phyloP scores from a whole-genome alignment of 2,113 vertebrate genomes.

The Zosterops lateralis region DNA sequence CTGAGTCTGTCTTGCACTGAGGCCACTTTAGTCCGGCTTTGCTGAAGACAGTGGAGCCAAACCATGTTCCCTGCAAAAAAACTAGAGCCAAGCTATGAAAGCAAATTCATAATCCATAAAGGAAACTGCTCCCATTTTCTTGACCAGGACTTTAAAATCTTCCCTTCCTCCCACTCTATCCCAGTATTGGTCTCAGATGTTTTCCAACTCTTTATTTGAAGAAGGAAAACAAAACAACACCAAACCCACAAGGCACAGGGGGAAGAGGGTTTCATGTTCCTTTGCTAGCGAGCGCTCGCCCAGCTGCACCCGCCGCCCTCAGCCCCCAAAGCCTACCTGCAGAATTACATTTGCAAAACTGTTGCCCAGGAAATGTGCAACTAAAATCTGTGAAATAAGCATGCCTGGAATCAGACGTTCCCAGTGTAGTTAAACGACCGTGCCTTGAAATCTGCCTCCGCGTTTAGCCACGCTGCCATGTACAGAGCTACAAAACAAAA shows the following conservation, averaged over 20 bases:
- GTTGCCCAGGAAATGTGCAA: constrained; percentile 48
- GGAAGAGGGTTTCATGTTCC: background rate
- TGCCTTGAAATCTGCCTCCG: constrained; percentile 58
- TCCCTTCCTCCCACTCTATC: background rate
- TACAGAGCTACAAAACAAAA: constrained; percentile 38
- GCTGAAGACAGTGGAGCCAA: background rate
- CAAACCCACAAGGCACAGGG: background rate
- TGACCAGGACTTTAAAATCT: background rate
- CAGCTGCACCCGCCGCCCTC: background rate
- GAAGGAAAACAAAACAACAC: background rate
- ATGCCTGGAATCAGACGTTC: constrained; percentile 48
- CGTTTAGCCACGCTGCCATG: constrained; percentile 50
- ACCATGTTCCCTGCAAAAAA: background rate
- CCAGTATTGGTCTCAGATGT: background rate
- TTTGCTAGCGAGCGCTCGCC: fast-evolving
- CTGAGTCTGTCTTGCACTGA: background rate
- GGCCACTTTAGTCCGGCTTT: background rate
- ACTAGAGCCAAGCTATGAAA: background rate
- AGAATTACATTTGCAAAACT: constrained; percentile 35
- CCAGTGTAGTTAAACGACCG: constrained; percentile 54
- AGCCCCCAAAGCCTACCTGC: constrained; percentile 32
- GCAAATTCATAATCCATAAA: background rate
- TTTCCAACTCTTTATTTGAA: background rate
- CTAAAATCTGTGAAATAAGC: constrained; percentile 66
- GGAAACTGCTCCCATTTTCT: background rate